phyloP scores from a whole-genome alignment of 2,113 vertebrate species.

The Montifringilla adamsi region DNA sequence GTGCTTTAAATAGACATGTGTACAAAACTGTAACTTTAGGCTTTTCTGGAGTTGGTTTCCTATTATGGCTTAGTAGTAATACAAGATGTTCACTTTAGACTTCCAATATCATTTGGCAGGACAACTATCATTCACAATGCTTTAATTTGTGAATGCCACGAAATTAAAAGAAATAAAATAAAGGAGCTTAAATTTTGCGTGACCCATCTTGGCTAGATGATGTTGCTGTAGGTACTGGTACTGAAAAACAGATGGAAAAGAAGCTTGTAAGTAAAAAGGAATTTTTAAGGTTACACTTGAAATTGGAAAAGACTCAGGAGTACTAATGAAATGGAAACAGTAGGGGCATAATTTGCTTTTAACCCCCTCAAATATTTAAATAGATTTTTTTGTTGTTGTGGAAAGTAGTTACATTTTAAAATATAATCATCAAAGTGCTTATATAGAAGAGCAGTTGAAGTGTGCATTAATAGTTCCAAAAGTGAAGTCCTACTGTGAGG shows the following conservation, averaged over 20 bases:
- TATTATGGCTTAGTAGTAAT: neutral
- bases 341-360: neutral
- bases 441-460: neutral
- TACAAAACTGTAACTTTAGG: neutral
- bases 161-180: neutral
- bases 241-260: neutral
- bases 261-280: neutral
- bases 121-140: neutral
- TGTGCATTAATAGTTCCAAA: neutral
- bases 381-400: neutral
- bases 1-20: neutral
- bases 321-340: neutral
- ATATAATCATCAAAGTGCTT: neutral
- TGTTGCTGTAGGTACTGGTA: neutral
- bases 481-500: neutral
- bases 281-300: neutral
- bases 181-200: neutral
- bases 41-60: neutral
- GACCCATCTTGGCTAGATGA: neutral
- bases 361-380: neutral
- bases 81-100: neutral
- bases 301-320: neutral
- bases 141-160: neutral
- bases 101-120: neutral
- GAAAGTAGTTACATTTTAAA: neutral